These are phyloP conservation scores for Eupithecia insigniata DNA, from an alignment of 2,888 invertebrate genomes.

Conservation along the genomic window DNA sequence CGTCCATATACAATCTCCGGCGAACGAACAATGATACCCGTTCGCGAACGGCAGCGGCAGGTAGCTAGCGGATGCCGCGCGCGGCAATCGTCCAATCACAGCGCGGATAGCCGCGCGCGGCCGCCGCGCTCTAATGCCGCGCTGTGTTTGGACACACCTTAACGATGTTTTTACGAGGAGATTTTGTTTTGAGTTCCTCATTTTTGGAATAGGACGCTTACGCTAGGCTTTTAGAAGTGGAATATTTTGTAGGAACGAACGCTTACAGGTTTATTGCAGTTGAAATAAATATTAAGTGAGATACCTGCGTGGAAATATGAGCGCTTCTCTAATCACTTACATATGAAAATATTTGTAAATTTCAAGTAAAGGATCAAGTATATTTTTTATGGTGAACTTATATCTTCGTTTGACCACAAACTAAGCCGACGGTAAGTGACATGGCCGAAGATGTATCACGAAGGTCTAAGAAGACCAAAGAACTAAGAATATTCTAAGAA, in stretches of 20 bases:
- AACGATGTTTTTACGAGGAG: conserved; percentile 34
- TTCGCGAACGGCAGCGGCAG: background rate
- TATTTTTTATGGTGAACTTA: no score
- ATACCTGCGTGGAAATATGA: background rate
- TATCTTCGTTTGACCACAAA: no score
- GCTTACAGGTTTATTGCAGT: conserved; percentile 18
- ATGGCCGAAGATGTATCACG: no score
- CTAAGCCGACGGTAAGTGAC: no score
- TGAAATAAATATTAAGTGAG: conserved; percentile 24
- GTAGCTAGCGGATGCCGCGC: background rate
- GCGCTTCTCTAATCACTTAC: background rate
- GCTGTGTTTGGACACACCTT: no score
- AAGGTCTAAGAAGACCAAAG: background rate
- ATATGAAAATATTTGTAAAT: no score
- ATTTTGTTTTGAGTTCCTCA: conserved; percentile 31
- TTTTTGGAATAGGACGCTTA: conserved; percentile 33
- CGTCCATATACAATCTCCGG: no score
- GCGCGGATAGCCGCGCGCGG: no score
- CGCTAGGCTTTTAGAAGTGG: conserved; percentile 19
- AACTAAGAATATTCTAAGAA: background rate
- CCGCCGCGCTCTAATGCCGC: no score
- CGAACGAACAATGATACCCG: background rate
- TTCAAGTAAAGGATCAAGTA: no score
- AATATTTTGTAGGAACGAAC: conserved; percentile 23
- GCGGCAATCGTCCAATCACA: no score